Base-by-base conservation (phyloP, 2,888 invertebrate genomes). In the Unio pictorum region DNA sequence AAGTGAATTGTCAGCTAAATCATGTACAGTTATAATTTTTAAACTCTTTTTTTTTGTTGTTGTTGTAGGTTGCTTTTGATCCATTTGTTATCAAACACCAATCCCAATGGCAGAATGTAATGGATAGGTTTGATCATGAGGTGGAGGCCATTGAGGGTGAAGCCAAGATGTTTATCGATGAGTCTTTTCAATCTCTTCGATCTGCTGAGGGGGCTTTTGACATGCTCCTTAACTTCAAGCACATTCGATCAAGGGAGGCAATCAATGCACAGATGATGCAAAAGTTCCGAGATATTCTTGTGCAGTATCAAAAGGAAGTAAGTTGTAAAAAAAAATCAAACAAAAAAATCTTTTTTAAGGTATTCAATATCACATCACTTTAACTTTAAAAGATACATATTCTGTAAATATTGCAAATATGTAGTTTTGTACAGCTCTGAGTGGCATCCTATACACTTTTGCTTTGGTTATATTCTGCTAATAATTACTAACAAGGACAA, bases 31-130 rank as follows among this genome's bases (percentile, higher is more conserved):
- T 15, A 1, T 45, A 45, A 45, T 11, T 45, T 45, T 45, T 45
- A 15, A 45, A 45, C 63, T 30, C 61, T 57, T 34, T 71, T 28
- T 67, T 20, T 70, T 73, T 23, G 23, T 23, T 23, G 23, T 23
- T 23, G 23, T 76, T 73, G 6, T 93, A 93, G 76, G 93, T 96
- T 0, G 95, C 95, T 86, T 97, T 96, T 88, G 95, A 97, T 86
- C 93, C 96, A 18, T 97, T 95, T 87, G 92, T 93, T 55, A 93
- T 93, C 67, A 93, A 94, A 72, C 94, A 95, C 81, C 94, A 94
- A 85, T 94, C 95, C 86, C 94, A 95, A 85, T 97, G 97, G 97
- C 94, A 95, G 74, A 94, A 94, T 2, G 93, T 96, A 1, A 94
- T 96, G 92, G 92, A 92, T 0, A 93, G 93, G 76, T 96, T 97